Evolutionary conservation across 2,797 vertebrate genomes (phyloP).

Genomic region (Phrynocephalus forsythii): DNA sequence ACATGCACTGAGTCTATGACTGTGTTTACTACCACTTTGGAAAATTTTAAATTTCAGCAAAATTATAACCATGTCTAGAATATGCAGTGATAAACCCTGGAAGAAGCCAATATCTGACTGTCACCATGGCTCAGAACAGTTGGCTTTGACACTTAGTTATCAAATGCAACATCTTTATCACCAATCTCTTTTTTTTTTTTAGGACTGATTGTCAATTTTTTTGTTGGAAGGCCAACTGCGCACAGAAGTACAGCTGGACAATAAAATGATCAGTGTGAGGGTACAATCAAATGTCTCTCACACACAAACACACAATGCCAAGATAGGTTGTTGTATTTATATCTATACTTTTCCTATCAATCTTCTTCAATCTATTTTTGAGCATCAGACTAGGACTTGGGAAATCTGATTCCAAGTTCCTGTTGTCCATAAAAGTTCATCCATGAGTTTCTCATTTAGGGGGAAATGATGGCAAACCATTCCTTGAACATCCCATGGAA

Average conservation of each 20-base stretch:
- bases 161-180: neutral
- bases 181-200: conserved; percentile 5
- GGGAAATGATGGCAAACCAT: too few species aligned
- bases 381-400: too few species aligned
- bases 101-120: neutral
- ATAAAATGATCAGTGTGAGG: neutral
- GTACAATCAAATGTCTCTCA: too few species aligned
- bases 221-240: neutral
- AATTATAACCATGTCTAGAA: neutral
- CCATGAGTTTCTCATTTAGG: too few species aligned
- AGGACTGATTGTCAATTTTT: conserved; percentile 1
- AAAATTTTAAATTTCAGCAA: too few species aligned
- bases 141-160: neutral
- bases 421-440: too few species aligned
- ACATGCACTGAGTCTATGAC: too few species aligned
- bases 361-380: too few species aligned
- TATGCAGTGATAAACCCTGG: neutral
- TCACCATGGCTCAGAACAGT: neutral
- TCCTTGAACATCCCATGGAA: too few species aligned
- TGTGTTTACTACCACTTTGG: too few species aligned
- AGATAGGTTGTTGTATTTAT: neutral
- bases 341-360: neutral
- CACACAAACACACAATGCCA: neutral
- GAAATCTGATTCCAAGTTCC: too few species aligned
- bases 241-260: conserved; percentile 7